Evolutionary conservation across 2,113 vertebrate genomes (phyloP).

Genomic region (Eurystomus gularis): DNA sequence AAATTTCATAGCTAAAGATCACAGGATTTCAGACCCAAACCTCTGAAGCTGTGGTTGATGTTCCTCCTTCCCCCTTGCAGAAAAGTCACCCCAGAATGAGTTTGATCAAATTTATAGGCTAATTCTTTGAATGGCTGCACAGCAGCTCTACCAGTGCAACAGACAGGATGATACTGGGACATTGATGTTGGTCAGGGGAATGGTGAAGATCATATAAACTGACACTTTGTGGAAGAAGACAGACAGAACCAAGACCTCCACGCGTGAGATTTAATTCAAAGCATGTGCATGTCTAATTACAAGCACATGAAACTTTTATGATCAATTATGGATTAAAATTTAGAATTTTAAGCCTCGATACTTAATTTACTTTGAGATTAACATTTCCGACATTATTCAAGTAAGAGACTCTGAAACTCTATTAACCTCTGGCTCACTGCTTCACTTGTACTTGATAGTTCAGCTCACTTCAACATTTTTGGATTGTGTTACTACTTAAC

Average conservation of each 20-base stretch:
- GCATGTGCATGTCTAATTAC: neutral
- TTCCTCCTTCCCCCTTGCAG: neutral
- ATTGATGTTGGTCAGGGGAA: neutral
- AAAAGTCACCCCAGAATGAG: neutral
- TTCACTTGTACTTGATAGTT: neutral
- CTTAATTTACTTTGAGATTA: constrained; percentile 4
- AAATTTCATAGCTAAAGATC: neutral
- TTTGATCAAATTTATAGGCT: neutral
- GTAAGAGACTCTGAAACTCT: neutral
- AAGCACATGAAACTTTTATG: neutral
- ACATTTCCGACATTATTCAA: neutral
- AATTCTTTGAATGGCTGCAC: neutral
- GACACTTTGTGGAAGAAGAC: neutral
- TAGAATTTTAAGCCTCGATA: neutral
- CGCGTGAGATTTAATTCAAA: neutral
- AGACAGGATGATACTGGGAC: neutral
- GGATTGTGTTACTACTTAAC: neutral
- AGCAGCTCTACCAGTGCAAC: neutral
- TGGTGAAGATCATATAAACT: neutral
- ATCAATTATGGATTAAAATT: neutral
- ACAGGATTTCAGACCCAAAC: neutral
- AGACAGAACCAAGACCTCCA: neutral
- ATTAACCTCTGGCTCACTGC: neutral
- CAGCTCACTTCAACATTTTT: neutral
- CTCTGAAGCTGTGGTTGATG: neutral